A percentile compares a stretch with the other conserved stretches of the same genome.
These are phyloP conservation scores for Dynastes grantii DNA, from an alignment of 2,888 invertebrate species.

Conservation along the genomic window DNA sequence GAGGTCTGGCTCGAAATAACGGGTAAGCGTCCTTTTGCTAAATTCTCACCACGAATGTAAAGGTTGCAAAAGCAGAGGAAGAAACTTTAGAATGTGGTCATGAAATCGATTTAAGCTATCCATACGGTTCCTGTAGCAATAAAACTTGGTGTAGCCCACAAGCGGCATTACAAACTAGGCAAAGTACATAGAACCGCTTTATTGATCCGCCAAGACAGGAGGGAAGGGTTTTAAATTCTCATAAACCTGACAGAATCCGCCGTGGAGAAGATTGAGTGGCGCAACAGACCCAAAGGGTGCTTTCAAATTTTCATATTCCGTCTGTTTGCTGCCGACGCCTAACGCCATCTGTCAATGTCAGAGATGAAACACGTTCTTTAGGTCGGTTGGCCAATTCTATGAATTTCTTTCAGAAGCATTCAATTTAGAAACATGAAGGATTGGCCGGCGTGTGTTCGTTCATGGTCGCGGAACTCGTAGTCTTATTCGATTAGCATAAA, in stretches of 20 bases:
- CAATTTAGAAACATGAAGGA: constrained; percentile 63
- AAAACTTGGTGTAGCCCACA: constrained; percentile 57
- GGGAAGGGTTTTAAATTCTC: constrained; percentile 67
- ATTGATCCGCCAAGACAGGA: constrained; percentile 61
- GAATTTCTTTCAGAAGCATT: constrained; percentile 62
- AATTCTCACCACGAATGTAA: constrained; percentile 13
- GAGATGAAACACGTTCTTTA: constrained; percentile 60
- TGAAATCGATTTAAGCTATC: constrained; percentile 51
- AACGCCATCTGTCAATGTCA: constrained; percentile 65
- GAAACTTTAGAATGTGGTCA: constrained; percentile 48
- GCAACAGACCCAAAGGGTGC: constrained; percentile 63
- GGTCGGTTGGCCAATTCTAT: constrained; percentile 63
- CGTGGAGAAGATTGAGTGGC: constrained; percentile 65
- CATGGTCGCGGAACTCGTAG: constrained; percentile 56
- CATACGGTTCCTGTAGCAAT: constrained; percentile 56
- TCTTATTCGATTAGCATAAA: constrained; percentile 64
- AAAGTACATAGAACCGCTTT: constrained; percentile 60
- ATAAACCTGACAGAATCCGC: constrained; percentile 66
- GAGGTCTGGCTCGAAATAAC: background rate
- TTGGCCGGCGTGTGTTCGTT: constrained; percentile 56
- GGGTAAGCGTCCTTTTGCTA: constrained; percentile 10
- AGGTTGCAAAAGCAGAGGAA: constrained; percentile 28
- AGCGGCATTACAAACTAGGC: constrained; percentile 55
- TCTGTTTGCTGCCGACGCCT: constrained; percentile 63
- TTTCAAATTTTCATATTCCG: constrained; percentile 65